Base-by-base conservation (phyloP, 2,797 vertebrate species). In the Sebastes paucispinis region DNA sequence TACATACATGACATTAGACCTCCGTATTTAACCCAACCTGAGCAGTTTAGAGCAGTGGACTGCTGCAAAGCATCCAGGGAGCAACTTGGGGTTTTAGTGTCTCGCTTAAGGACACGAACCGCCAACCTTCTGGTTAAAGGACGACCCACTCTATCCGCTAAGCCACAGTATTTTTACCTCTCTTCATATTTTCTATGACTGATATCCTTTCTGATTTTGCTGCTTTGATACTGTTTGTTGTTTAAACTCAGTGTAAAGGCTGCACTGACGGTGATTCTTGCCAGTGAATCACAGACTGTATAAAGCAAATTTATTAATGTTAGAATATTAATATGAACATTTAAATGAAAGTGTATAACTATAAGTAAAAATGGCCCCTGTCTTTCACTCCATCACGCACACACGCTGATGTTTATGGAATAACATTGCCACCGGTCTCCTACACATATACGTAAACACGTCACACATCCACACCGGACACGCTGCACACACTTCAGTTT, bases 361-460 rank as follows among this genome's bases (percentile, higher is more conserved):
- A 5, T 4, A 32, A 50, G 1, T 68, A 73, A 66, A 11, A 76
- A 73, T 13, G 34, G 22, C 14, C 8, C 3, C n/a, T 43, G 6
- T 0, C 24, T 78, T 72, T 68, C 8, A 43, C 52, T 55, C 54
- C 31, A 25, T 66, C 5, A 62, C n/a, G 10, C 55, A 66, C 66
- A 73, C 73, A 71, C 14, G 4, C 59, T 65, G 34, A 58, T 92
- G 90, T 94, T 93, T 88, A 90, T 87, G 73, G 47, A 84, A 86
- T 43, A 92, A 92, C 81, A 89, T 11, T 36, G 29, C 14, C 68
- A 43, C 59, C 63, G 8, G 69, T 74, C 36, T 69, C 39, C 14
- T n/a, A 55, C 25, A 43, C 31, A 6, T 52, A 29, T 36, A 39
- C 14, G 7, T 25, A 5, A 70, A 67, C 20, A 13, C n/a, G 6